Base-by-base conservation (phyloP, 2,797 vertebrate genomes). In the Acrocephalus scirpaceus region DNA sequence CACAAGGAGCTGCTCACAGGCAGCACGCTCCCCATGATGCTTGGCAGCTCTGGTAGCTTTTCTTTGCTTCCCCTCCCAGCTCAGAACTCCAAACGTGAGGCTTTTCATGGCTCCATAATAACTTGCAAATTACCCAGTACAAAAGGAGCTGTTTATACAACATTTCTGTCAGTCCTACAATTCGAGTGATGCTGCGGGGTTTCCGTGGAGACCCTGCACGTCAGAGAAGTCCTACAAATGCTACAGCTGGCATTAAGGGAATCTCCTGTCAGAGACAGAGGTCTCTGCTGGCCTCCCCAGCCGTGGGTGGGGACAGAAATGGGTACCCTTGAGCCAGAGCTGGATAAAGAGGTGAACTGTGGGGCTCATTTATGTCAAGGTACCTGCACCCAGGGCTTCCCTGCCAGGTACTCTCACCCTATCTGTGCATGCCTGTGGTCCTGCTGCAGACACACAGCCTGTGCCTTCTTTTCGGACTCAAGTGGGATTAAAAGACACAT, bases 71-170 rank as follows among this genome's bases (percentile, higher is more conserved):
- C 19, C 62, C 79, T 93, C 92, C 79, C 90, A 86, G 65, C 88
- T 79, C 88, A 53, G 90, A 90, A 88, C 92, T 94, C 88, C 70
- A 70, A 95, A 88, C 10, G 32, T 78, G 94, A 94, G 83, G 92
- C 90, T 95, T 97, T 96, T 96, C 90, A 93, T 81, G 95, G 92
- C 88, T 95, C 74, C 54, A 66, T 95, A 97, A 96, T 94, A 95
- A 95, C 66, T 96, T 88, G 90, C 95, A 97, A 96, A 97, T 97
- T 95, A 97, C 82, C 82, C 88, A 56, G 94, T 62, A 94, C 91
- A 95, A 95, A 96, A 91, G 86, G 66, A 95, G 90, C 90, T 95
- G 96, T 96, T 97, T 96, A 96, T 95, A 95, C 93, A 91, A 97
- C 93, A 95, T 76, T 84, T 94, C 79, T 96, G 94, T 93, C 92